Conservation (phyloP, 2,113 vertebrate genomes). For the Clarias gariepinus region DNA sequence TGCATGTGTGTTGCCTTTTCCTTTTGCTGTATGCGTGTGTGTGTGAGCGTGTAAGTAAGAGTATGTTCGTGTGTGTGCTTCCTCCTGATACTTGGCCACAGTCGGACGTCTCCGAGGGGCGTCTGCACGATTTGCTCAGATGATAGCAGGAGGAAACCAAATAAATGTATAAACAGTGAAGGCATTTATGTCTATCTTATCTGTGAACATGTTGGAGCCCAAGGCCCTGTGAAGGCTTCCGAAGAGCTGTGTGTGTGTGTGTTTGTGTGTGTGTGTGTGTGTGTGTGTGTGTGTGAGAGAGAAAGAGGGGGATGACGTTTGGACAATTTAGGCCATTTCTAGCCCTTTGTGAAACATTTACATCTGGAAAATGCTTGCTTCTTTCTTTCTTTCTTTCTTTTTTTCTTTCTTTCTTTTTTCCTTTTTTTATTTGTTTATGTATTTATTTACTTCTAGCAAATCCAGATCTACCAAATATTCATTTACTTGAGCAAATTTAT, state of each 20-base stretch:
- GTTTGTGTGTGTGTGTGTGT: constrained; percentile 6
- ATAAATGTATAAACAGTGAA: constrained; percentile 64
- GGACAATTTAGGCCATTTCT: background rate
- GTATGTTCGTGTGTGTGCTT: constrained; percentile 5
- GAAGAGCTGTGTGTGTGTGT: background rate
- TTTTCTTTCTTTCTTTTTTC: background rate
- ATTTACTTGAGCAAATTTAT: no score
- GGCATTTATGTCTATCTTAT: constrained; percentile 16
- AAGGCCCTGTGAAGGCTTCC: background rate
- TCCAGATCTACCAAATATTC: no score
- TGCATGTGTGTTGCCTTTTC: constrained; percentile 7
- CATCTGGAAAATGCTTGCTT: background rate
- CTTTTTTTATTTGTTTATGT: background rate
- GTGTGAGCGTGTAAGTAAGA: background rate
- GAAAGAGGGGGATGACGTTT: background rate
- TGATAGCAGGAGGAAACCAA: constrained; percentile 67
- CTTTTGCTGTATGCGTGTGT: constrained; percentile 2
- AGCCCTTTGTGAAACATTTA: background rate
- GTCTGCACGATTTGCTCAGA: constrained; percentile 62
- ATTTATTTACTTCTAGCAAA: background rate
- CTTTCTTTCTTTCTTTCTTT: background rate
- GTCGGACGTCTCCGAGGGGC: constrained; percentile 43
- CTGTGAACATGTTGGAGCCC: background rate
- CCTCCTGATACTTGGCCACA: constrained; percentile 35
- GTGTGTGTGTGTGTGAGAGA: background rate